Conservation (phyloP, 2,797 vertebrate species). For the Corythornis leucogaster region DNA sequence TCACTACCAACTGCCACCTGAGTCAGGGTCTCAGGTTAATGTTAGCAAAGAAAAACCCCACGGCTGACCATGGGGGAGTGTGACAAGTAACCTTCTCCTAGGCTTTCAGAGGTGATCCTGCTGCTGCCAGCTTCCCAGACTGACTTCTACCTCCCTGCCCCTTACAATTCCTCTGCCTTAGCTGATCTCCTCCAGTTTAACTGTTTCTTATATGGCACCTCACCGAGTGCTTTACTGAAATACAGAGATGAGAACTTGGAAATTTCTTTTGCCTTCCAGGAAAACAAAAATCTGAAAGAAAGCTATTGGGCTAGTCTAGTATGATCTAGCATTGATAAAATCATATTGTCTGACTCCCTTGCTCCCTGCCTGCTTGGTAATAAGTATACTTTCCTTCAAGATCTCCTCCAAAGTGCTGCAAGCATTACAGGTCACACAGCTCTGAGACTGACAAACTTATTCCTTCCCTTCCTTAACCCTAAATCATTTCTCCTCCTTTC, state of each 20-base stretch:
- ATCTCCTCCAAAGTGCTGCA: neutral
- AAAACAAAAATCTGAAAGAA: neutral
- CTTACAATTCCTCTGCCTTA: neutral
- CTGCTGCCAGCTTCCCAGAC: neutral
- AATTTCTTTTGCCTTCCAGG: neutral
- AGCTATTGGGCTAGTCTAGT: neutral
- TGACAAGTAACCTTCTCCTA: neutral
- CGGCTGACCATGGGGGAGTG: neutral
- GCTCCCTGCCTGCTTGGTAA: neutral
- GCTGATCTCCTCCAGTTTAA: neutral
- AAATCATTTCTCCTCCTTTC: neutral
- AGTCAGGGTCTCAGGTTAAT: neutral
- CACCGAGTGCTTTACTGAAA: neutral
- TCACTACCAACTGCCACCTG: neutral
- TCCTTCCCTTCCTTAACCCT: neutral
- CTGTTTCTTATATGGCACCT: neutral
- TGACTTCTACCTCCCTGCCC: neutral
- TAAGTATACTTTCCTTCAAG: neutral
- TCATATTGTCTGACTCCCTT: neutral
- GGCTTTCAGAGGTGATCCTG: neutral
- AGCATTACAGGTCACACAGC: neutral
- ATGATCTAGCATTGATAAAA: neutral
- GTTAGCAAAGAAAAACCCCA: neutral
- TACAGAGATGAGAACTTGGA: neutral
- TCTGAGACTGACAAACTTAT: neutral